Conservation (phyloP, 2,888 invertebrate species). For the Catocala nupta region DNA sequence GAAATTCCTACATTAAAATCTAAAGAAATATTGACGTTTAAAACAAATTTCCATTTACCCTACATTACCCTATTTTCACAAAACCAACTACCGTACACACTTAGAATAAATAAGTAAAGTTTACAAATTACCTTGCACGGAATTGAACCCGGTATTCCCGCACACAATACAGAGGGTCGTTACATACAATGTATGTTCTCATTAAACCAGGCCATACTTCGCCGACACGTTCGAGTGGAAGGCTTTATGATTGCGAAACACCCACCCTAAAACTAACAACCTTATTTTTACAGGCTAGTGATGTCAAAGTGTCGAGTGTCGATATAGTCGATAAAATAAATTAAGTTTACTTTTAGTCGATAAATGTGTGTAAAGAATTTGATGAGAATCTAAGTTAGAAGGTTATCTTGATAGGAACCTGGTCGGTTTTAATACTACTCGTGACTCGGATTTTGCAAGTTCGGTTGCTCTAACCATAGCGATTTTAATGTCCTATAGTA, state of each 20-base stretch:
- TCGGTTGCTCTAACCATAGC: too few species aligned
- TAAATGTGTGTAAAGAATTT: too few species aligned
- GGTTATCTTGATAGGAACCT: too few species aligned
- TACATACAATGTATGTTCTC: slow-evolving; percentile 67
- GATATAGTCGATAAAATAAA: slow-evolving; percentile 5
- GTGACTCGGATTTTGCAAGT: too few species aligned
- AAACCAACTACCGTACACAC: neutral
- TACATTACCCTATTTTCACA: neutral
- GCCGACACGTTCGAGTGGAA: slow-evolving; percentile 59
- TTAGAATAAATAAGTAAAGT: neutral
- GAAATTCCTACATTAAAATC: too few species aligned
- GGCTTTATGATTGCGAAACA: slow-evolving; percentile 76
- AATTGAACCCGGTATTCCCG: neutral
- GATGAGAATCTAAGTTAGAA: too few species aligned
- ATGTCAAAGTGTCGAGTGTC: slow-evolving; percentile 47
- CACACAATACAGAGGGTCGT: slow-evolving; percentile 36
- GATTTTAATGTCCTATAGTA: too few species aligned
- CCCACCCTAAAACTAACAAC: slow-evolving; percentile 72
- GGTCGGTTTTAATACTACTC: too few species aligned
- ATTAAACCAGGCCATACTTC: slow-evolving; percentile 57
- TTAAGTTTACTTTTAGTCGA: too few species aligned
- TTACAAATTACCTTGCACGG: slow-evolving; percentile 3
- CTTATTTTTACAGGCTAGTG: slow-evolving; percentile 69
- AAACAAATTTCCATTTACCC: too few species aligned
- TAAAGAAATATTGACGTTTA: too few species aligned